Evolutionary conservation across 2,888 invertebrate species (phyloP), one percentile per base, ranked within the genome.

Genomic region (Drosophila nr. perissopoda): DNA sequence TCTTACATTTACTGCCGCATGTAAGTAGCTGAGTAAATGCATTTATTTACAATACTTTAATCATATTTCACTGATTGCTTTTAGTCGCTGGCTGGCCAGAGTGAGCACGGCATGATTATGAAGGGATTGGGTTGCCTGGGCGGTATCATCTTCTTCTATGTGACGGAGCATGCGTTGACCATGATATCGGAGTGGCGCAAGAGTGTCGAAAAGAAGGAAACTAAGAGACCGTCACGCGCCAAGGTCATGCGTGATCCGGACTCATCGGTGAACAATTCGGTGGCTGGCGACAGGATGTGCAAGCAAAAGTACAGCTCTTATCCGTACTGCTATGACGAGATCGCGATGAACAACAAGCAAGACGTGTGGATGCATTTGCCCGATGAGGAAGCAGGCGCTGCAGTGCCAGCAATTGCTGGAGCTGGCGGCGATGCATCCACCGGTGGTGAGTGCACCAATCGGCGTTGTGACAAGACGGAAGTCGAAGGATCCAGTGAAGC

Each of bases 1-100:
- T 99, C 52, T 94, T 99, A 69, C 99, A 99, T 94, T 94, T 99
- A 34, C 94, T 99, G 92, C 99, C 99, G 27, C 98, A 98, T 91
- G 97, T 97, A 69, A 95, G 92, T 85, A 63, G 0, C 8, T 29
- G n/a, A 11, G 18, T 40, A 27, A 13, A 31, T 13, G 2, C 0
- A 21, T 18, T 16, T 49, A 21, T 42, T 21, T 10, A n/a, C n/a
- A n/a, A 40, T 4, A 7, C 34, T 18, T n/a, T 51, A 11, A 31
- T 45, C 21, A 11, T 21, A 53, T 59, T 33, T 45, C 7, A 21
- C 29, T 42, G 13, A 11, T 56, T 58, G 5, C 8, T 45, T 68
- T 57, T 40, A 92, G 92, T 89, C 92, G 48, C 74, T 92, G 67
- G 91, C 92, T 62, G 91, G 91, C 16, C 92, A 92, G 80, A 82